Conservation (phyloP, 2,113 vertebrate species). For the Melanostigma gelatinosum region DNA sequence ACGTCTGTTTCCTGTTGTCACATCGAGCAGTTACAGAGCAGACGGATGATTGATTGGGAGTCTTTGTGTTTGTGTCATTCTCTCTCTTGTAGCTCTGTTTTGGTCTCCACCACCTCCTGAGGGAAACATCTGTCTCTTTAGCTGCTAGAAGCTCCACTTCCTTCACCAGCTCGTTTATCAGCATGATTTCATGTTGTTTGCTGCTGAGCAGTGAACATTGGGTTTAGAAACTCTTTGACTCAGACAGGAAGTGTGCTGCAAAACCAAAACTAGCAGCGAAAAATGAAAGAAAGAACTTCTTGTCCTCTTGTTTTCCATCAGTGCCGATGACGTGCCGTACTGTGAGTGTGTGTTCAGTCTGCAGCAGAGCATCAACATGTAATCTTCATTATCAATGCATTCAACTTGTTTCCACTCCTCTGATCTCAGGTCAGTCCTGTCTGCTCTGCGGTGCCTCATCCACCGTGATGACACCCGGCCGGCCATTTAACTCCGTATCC, state of each 20-base stretch:
- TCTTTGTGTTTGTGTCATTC: no score
- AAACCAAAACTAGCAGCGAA: no score
- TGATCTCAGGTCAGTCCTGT: slow-evolving; percentile 25
- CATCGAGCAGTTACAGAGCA: not conserved
- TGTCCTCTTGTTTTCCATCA: no score
- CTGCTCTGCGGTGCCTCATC: slow-evolving; percentile 28
- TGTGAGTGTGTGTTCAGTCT: slow-evolving; percentile 6
- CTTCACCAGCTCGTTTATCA: not conserved
- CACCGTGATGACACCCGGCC: not conserved
- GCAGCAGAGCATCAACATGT: slow-evolving; percentile 17
- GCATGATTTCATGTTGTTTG: not conserved
- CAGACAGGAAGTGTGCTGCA: no score
- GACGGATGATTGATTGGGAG: no score
- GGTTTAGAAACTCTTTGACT: no score
- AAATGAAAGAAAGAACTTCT: no score
- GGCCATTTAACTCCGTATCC: slow-evolving; percentile 30
- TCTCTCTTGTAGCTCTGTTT: not conserved
- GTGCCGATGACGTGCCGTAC: no score
- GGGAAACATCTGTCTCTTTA: not conserved
- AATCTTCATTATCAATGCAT: slow-evolving; percentile 26
- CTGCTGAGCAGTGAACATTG: no score
- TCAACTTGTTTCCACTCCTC: slow-evolving; percentile 13
- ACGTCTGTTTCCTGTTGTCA: not conserved
- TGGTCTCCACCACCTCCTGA: not conserved
- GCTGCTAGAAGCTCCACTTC: not conserved